These are phyloP conservation scores for Cottoperca gobio DNA, from an alignment of 2,797 vertebrate species.

Conservation along the genomic window DNA sequence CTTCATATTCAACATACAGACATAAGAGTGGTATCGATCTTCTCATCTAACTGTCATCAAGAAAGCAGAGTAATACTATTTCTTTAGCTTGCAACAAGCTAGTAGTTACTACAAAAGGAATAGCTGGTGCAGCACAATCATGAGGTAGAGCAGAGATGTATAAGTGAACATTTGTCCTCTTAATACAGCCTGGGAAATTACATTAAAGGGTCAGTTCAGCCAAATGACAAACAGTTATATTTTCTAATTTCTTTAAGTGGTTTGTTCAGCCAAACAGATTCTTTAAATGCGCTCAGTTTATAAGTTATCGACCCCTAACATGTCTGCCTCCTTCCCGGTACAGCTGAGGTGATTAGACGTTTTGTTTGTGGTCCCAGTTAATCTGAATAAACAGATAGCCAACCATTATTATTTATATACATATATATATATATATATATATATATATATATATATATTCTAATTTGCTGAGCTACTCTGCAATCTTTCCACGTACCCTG, in stretches of 20 bases:
- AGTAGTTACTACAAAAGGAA: not conserved
- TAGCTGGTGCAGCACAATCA: not conserved
- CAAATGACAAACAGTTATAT: not conserved
- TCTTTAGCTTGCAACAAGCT: not conserved
- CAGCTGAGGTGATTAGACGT: not conserved
- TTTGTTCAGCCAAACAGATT: not conserved
- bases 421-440: too few species aligned
- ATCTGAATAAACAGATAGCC: not conserved
- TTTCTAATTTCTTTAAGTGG: not conserved
- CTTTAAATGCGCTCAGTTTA: not conserved
- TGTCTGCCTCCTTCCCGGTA: not conserved
- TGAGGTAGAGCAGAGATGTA: not conserved
- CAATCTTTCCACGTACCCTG: not conserved
- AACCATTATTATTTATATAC: too few species aligned
- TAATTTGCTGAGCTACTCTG: too few species aligned
- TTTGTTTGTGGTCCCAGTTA: not conserved
- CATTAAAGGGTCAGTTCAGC: not conserved
- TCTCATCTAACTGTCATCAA: not conserved
- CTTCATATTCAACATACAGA: slow-evolving; percentile 14
- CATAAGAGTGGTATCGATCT: not conserved
- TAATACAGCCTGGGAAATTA: not conserved
- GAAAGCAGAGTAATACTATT: not conserved
- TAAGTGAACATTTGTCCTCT: not conserved
- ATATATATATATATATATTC: too few species aligned
- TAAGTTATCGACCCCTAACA: not conserved